A percentile compares a stretch with the other conserved stretches of the same genome.
These are phyloP conservation scores for Drosophila multiciliata DNA, from an alignment of 2,888 invertebrate species.

Conservation along the genomic window DNA sequence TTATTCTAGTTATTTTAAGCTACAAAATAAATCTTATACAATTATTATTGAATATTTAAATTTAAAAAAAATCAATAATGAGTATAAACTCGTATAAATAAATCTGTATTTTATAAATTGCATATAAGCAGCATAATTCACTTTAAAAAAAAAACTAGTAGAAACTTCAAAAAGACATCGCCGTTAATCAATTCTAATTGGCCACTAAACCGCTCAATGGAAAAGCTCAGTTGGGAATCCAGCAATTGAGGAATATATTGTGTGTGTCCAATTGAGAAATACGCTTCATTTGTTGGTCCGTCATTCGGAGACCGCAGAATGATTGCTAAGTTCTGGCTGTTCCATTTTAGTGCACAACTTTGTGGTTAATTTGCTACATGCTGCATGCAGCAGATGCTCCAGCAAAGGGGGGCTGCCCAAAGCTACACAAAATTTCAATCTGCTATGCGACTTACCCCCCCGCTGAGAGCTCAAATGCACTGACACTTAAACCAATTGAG, in stretches of 20 bases:
- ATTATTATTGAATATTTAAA: neutral
- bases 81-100: neutral
- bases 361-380: constrained; percentile 55
- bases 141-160: neutral
- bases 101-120: neutral
- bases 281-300: constrained; percentile 44
- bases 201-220: neutral
- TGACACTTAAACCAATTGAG: constrained; percentile 76
- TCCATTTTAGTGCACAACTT: constrained; percentile 37
- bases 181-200: constrained; percentile 14
- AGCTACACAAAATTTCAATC: constrained; percentile 16
- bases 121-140: neutral
- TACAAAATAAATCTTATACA: neutral
- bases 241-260: constrained; percentile 7
- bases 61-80: neutral
- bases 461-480: constrained; percentile 43
- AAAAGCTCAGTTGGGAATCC: neutral
- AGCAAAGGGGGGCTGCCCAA: constrained; percentile 7
- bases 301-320: constrained; percentile 6
- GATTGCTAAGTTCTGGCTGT: constrained; percentile 30
- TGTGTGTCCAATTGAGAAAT: constrained; percentile 25
- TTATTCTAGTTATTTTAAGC: neutral
- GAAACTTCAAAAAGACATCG: neutral
- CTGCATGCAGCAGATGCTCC: constrained; percentile 18
- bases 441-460: constrained; percentile 27